Evolutionary conservation across 1,140 invertebrate species (phyloP).

Genomic region (Brachystomella parvula): DNA sequence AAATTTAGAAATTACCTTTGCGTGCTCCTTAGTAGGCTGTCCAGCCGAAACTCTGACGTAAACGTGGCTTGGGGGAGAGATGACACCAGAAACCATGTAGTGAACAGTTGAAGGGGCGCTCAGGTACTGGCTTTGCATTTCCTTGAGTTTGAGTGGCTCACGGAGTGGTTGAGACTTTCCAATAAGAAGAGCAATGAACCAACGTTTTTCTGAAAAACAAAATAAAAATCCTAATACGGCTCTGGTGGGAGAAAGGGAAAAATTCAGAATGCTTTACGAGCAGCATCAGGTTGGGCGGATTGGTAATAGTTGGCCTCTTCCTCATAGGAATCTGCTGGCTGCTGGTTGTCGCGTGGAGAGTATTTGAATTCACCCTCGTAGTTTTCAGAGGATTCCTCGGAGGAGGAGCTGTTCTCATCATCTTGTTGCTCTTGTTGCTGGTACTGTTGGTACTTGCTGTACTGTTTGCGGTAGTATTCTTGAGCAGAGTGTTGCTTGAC

Average conservation of each 20-base stretch:
- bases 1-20: no score
- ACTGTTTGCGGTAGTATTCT: background rate
- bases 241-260: background rate
- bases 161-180: conserved; percentile 26
- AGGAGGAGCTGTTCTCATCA: background rate
- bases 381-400: conserved; percentile 5
- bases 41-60: conserved; percentile 25
- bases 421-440: background rate
- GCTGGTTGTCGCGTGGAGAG: background rate
- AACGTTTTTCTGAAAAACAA: conserved; percentile 12
- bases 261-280: no score
- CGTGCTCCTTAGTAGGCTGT: conserved; percentile 30
- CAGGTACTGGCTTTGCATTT: conserved; percentile 8
- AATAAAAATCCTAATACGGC: conserved; percentile 1
- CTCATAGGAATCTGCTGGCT: background rate
- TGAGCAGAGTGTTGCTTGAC: background rate
- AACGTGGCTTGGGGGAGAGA: background rate
- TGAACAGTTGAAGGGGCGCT: conserved; percentile 20
- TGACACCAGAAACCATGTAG: conserved; percentile 18
- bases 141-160: conserved; percentile 3
- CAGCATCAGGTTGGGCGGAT: background rate
- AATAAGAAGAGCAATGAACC: conserved; percentile 23
- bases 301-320: background rate
- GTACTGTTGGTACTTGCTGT: background rate
- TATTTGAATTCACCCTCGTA: background rate